phyloP scores from a whole-genome alignment of 23 tunicate genomes.

The Botrylloides violaceus region DNA sequence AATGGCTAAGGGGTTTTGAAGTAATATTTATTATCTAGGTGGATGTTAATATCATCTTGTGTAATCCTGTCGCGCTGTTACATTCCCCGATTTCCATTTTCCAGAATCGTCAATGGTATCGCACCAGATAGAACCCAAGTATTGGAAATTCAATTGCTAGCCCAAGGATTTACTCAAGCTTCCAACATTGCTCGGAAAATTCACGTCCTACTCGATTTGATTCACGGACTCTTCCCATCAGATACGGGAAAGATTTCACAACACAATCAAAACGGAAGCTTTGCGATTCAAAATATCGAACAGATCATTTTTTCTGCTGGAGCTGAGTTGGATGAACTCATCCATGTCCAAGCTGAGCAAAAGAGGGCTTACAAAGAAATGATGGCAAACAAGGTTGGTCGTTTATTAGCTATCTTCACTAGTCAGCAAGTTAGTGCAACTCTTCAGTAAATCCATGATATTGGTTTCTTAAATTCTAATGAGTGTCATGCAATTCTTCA shows the following conservation, averaged over 20 bases:
- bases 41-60: too few relatives aligned
- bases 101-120: slow-evolving; percentile 41
- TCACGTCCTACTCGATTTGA: slow-evolving; percentile 36
- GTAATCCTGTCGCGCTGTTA: not conserved
- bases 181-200: slow-evolving; percentile 50
- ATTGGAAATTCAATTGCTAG: slow-evolving; percentile 55
- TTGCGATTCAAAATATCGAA: slow-evolving; percentile 49
- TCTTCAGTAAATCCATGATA: too few relatives aligned
- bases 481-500: too few relatives aligned
- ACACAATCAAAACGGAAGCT: not conserved
- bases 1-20: too few relatives aligned
- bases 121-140: slow-evolving; percentile 43
- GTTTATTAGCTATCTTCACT: too few relatives aligned
- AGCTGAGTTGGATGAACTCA: slow-evolving; percentile 44
- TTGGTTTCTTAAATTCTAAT: too few relatives aligned
- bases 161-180: slow-evolving; percentile 92
- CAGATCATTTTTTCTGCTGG: slow-evolving; percentile 69
- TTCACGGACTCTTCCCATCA: slow-evolving; percentile 48
- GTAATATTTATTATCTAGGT: too few relatives aligned
- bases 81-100: not conserved
- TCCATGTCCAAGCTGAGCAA: slow-evolving; percentile 64
- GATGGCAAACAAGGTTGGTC: slow-evolving; percentile 37
- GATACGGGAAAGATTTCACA: slow-evolving; percentile 12
- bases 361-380: slow-evolving; percentile 73
- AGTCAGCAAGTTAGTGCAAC: too few relatives aligned